phyloP scores from a whole-genome alignment of 2,888 invertebrate genomes.

The Thymelicus lineola region DNA sequence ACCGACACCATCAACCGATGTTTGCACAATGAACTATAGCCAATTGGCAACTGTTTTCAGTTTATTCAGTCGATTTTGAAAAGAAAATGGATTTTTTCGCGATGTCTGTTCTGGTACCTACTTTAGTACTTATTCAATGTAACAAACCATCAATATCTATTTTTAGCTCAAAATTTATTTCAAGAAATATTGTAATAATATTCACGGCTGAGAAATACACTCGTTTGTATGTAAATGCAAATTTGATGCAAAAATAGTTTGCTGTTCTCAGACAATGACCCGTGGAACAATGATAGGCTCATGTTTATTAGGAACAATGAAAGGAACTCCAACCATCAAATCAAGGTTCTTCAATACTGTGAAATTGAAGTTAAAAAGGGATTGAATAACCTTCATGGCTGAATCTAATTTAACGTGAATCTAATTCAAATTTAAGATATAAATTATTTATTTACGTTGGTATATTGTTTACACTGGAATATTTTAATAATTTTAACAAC shows the following conservation, averaged over 20 bases:
- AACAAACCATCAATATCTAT: not conserved
- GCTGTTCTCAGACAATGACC: constrained; percentile 65
- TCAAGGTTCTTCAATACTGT: constrained; percentile 35
- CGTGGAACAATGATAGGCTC: constrained; percentile 60
- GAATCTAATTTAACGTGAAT: not conserved
- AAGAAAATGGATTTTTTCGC: no score
- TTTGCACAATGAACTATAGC: no score
- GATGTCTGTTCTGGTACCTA: no score
- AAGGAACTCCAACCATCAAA: constrained; percentile 56
- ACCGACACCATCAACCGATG: no score
- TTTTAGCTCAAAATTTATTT: not conserved
- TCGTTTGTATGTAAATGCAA: constrained; percentile 71
- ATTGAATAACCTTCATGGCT: not conserved
- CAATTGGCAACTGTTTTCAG: no score
- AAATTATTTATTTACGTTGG: no score
- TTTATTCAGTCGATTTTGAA: no score
- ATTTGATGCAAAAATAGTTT: constrained; percentile 54
- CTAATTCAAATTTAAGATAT: no score
- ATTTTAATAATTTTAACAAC: no score
- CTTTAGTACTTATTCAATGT: no score
- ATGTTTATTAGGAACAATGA: constrained; percentile 61
- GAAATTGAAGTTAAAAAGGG: not conserved
- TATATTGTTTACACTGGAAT: no score
- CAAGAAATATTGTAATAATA: not conserved
- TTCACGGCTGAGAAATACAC: constrained; percentile 49